A percentile compares a stretch with the other conserved stretches of the same genome.
These are phyloP conservation scores for Nebria salina DNA, from an alignment of 2,888 invertebrate genomes.

Conservation along the genomic window DNA sequence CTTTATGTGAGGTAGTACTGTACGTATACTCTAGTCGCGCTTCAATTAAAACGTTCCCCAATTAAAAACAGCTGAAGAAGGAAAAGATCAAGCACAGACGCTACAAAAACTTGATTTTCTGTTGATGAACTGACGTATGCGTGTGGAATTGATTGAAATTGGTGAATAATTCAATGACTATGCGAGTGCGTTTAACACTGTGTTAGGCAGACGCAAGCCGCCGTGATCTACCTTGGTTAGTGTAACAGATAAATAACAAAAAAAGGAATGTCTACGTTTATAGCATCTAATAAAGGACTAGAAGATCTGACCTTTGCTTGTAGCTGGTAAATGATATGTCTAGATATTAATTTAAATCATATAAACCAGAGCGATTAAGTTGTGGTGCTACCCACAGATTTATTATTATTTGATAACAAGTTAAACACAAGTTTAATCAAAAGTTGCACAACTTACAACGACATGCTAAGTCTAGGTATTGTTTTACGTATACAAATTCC, in stretches of 20 bases:
- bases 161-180: conserved; percentile 16
- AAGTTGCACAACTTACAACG: too few relatives aligned
- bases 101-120: background rate
- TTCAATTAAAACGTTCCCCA: conserved; percentile 39
- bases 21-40: conserved; percentile 3
- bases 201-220: background rate
- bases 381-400: too few relatives aligned
- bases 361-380: too few relatives aligned
- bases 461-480: too few relatives aligned
- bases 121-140: background rate
- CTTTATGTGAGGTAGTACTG: background rate
- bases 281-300: too few relatives aligned
- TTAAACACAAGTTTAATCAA: too few relatives aligned
- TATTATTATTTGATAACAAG: too few relatives aligned
- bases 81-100: background rate
- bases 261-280: too few relatives aligned
- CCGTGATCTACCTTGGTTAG: background rate
- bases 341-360: too few relatives aligned
- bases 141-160: conserved; percentile 31
- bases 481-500: background rate
- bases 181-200: background rate
- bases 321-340: too few relatives aligned
- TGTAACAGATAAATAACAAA: too few relatives aligned
- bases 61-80: conserved; percentile 31
- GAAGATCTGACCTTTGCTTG: too few relatives aligned